These are phyloP conservation scores for Microdon myrmicae DNA, from an alignment of 2,888 invertebrate species.

Conservation along the genomic window DNA sequence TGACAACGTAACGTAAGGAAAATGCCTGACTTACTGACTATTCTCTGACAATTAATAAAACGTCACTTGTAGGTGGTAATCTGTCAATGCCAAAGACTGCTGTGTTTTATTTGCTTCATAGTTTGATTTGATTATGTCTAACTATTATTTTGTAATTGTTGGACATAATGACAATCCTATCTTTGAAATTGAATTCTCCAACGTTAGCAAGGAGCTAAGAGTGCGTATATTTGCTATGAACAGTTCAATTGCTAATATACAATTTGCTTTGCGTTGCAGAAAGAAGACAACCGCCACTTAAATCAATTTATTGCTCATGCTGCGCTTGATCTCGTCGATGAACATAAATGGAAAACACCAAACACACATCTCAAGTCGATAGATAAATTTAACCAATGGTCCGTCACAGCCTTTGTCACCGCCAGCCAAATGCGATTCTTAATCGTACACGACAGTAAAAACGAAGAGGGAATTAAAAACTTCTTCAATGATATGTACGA, in stretches of 20 bases:
- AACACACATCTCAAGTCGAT: constrained; percentile 97
- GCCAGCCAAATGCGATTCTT: constrained; percentile 95
- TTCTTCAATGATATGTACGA: constrained; percentile 99
- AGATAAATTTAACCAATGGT: constrained; percentile 99
- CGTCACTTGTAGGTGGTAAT: no score
- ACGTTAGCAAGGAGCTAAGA: constrained; percentile 87
- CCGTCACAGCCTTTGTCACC: constrained; percentile 98
- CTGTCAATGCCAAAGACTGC: no score
- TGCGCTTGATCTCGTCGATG: constrained; percentile 96
- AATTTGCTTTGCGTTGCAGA: constrained; percentile 70
- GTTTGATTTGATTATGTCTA: no score
- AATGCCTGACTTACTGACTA: no score
- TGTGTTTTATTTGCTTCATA: no score
- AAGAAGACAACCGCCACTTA: constrained; percentile 94
- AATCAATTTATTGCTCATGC: constrained; percentile 99
- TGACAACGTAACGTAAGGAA: no score
- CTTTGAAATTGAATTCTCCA: constrained; percentile 95
- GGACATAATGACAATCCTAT: constrained; percentile 97
- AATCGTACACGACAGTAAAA: constrained; percentile 95
- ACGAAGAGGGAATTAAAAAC: constrained; percentile 98
- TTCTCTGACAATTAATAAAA: no score
- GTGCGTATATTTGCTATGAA: constrained; percentile 67
- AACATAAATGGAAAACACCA: constrained; percentile 95
- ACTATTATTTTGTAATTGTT: constrained; percentile 96
- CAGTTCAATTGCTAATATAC: neutral